Evolutionary conservation across 2,113 vertebrate species (phyloP), one percentile per base, ranked within the genome.

Genomic region (Esox niger): DNA sequence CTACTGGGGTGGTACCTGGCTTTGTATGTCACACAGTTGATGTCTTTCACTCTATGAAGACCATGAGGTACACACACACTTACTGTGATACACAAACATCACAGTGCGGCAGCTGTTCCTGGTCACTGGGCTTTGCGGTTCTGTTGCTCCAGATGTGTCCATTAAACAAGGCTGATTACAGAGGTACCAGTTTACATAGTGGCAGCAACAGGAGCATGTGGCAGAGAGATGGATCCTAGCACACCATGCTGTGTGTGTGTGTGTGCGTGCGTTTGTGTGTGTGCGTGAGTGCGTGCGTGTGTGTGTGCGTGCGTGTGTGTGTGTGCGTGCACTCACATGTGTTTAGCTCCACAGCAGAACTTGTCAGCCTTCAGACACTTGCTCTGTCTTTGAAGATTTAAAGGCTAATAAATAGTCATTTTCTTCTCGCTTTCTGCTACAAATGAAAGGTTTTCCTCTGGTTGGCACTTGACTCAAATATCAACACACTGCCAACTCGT

Each of bases 141-240:
- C 88, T 86, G 86, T 87, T 84, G 75, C 58, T 74, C 88, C 90
- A 91, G 89, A 91, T 92, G 89, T 89, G 85, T 84, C 86, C 80
- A 87, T 92, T 92, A 92, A 92, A 91, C 89, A 92, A 90, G 86
- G 88, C 84, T 92, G 91, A 92, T 92, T 92, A 91, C 90, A 87
- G 85, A 90, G 84, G 85, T 89, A 89, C 80, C 88, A 92, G 89
- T 92, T 90, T 90, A 90, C 90, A 90, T 88, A 88, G 89, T 88
- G 86, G 85, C 73, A 88, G 89, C 88, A 91, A 92, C 91, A 80
- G 91, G 87, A 92, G 91, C 90, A 88, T 89, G 84, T 89, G 88
- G 87, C 84, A 78, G 82, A 83, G 76, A 82, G 85, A 87, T 58
- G 72, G 78, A 77, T 79, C 72, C 62, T 7, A 23, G n/a, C 49